These are phyloP conservation scores for Ectemnius lituratus DNA, from an alignment of 2,888 invertebrate genomes.

Conservation along the genomic window DNA sequence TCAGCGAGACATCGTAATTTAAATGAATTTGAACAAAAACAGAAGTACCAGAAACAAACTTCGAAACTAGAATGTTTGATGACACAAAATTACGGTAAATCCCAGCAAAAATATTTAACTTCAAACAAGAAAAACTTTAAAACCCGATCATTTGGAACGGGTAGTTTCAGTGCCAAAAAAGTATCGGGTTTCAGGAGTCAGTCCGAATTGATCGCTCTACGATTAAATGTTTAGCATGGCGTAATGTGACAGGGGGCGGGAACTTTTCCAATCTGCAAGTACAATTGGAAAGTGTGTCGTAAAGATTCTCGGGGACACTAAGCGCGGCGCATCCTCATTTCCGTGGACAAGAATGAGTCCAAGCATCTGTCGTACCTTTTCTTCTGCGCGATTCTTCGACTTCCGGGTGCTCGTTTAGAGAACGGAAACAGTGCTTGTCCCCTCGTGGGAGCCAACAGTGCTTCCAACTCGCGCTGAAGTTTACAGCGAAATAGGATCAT, in stretches of 20 bases:
- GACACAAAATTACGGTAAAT: too few species aligned
- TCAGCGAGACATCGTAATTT: too few species aligned
- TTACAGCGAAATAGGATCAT: slow-evolving; percentile 41
- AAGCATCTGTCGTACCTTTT: background rate
- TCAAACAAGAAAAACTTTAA: too few species aligned
- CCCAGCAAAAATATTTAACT: too few species aligned
- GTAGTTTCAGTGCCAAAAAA: too few species aligned
- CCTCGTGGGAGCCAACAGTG: slow-evolving; percentile 14
- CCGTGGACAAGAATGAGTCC: background rate
- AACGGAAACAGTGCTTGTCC: background rate
- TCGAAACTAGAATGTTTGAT: too few species aligned
- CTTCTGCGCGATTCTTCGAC: slow-evolving; percentile 13
- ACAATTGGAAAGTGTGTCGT: slow-evolving; percentile 24
- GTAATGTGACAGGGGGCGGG: background rate
- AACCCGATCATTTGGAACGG: too few species aligned
- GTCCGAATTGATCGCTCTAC: background rate
- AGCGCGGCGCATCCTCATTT: too few species aligned
- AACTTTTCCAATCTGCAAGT: slow-evolving; percentile 36
- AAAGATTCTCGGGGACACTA: background rate
- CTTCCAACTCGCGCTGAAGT: slow-evolving; percentile 19
- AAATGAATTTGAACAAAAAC: too few species aligned
- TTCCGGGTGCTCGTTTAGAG: slow-evolving; percentile 14
- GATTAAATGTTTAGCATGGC: slow-evolving; percentile 2
- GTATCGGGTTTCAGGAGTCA: too few species aligned
- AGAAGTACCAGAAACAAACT: too few species aligned